Conservation (phyloP, 2,888 invertebrate species). For the Spisula solida region DNA sequence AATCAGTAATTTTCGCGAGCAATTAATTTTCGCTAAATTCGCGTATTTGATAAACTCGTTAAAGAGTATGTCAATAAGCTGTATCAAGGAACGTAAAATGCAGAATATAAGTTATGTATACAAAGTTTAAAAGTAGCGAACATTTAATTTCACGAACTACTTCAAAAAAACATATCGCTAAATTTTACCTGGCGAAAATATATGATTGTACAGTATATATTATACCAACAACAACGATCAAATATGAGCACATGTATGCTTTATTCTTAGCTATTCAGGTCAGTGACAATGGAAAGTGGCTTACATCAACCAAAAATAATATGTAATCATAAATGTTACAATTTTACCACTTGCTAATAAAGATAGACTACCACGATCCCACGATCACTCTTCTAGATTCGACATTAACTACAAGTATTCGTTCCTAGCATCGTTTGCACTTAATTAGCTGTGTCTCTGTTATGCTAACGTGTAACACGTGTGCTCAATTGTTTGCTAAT, state of each 20-base stretch:
- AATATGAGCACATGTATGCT: background rate
- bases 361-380: background rate
- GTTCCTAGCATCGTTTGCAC: background rate
- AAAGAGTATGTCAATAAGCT: too few species aligned
- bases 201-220: too few species aligned
- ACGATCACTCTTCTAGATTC: background rate
- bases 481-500: slow-evolving; percentile 10
- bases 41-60: too few species aligned
- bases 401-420: background rate
- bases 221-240: too few species aligned
- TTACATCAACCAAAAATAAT: background rate
- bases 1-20: too few species aligned
- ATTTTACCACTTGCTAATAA: background rate
- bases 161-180: too few species aligned
- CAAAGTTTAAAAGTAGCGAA: too few species aligned
- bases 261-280: background rate
- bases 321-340: background rate
- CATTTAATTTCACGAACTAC: too few species aligned
- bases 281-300: background rate
- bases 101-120: too few species aligned
- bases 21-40: too few species aligned
- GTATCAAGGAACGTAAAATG: too few species aligned
- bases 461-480: slow-evolving; percentile 1
- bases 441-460: background rate
- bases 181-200: too few species aligned